phyloP scores from a whole-genome alignment of 2,113 vertebrate species.

The Labrus mixtus region DNA sequence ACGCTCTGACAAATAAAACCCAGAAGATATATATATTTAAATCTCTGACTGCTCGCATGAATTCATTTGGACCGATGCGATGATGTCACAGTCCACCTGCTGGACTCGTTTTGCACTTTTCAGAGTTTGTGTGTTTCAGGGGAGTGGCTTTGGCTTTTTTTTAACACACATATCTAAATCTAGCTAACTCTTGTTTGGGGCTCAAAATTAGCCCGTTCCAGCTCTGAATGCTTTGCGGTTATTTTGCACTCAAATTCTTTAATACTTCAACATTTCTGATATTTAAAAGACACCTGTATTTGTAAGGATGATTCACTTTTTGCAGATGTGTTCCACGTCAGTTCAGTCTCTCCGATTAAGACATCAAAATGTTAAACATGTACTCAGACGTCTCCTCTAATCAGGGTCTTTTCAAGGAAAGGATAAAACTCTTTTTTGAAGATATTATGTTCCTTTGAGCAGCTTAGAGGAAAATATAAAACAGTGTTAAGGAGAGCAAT shows the following conservation, averaged over 20 bases:
- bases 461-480: background rate
- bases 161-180: background rate
- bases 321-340: background rate
- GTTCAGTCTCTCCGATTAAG: background rate
- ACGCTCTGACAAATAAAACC: too few relatives aligned
- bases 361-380: background rate
- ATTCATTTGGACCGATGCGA: too few relatives aligned
- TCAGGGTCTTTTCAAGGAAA: slow-evolving; percentile 5
- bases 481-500: background rate
- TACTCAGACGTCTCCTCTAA: background rate
- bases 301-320: too few relatives aligned
- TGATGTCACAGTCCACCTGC: too few relatives aligned
- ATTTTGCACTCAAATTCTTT: background rate
- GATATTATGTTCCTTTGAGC: background rate
- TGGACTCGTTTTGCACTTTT: too few relatives aligned
- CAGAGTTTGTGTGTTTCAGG: too few relatives aligned
- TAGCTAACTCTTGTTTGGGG: background rate
- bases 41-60: too few relatives aligned
- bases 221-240: background rate
- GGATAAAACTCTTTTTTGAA: background rate
- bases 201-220: too few relatives aligned
- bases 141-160: background rate
- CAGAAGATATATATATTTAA: too few relatives aligned
- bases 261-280: background rate
- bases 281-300: background rate